Evolutionary conservation across 1,140 invertebrate genomes (phyloP).

Genomic region (Colletes gigas): DNA sequence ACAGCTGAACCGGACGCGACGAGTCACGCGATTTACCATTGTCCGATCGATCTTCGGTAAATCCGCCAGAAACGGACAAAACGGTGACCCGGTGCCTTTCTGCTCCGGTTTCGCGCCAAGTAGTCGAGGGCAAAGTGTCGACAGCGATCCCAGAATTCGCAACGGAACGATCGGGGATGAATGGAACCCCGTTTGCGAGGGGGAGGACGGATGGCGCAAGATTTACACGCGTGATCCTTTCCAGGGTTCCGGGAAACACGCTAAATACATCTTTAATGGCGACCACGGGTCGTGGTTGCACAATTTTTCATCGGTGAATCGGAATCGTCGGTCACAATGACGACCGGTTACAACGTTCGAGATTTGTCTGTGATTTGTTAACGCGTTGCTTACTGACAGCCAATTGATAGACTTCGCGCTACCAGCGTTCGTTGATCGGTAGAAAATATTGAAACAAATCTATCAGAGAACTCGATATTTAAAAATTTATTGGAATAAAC

Average conservation of each 20-base stretch:
- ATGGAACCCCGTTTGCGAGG: conserved; percentile 21
- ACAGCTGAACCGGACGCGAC: conserved; percentile 71
- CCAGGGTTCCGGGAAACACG: conserved; percentile 66
- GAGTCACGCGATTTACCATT: conserved; percentile 63
- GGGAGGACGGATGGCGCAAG: conserved; percentile 44
- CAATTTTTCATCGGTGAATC: conserved; percentile 62
- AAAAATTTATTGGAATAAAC: no score
- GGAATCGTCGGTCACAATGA: conserved; percentile 5
- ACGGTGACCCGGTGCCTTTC: neutral
- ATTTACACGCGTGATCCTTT: conserved; percentile 72
- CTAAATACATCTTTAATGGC: conserved; percentile 77
- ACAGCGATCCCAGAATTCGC: conserved; percentile 61
- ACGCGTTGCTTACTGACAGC: no score
- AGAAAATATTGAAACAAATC: no score
- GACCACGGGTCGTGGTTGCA: conserved; percentile 69
- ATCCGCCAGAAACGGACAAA: conserved; percentile 43
- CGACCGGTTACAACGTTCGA: neutral
- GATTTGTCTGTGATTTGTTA: neutral
- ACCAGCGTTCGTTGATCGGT: no score
- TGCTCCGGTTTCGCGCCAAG: conserved; percentile 42
- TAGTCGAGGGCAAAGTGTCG: conserved; percentile 60
- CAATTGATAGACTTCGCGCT: no score
- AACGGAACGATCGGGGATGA: conserved; percentile 46
- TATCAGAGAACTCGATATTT: no score
- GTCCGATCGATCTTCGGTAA: conserved; percentile 57